These are phyloP conservation scores for Oreortyx pictus DNA, from an alignment of 2,797 vertebrate genomes.

Conservation along the genomic window DNA sequence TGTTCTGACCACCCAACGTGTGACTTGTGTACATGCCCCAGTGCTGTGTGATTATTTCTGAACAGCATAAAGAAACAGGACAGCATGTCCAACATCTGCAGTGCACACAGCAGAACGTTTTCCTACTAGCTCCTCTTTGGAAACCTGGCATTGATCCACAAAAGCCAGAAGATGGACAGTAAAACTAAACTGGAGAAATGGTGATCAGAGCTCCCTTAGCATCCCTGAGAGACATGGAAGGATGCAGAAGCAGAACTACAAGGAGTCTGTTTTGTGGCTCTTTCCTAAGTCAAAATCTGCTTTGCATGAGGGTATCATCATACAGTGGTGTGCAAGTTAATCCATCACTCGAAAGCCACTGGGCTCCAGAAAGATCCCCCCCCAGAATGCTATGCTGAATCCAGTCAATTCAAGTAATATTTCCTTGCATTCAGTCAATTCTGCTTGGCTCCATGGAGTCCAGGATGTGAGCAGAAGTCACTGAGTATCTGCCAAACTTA, in stretches of 20 bases:
- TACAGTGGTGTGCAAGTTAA: neutral
- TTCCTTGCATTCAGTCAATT: neutral
- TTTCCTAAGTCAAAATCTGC: neutral
- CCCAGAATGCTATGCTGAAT: neutral
- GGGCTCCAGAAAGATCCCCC: neutral
- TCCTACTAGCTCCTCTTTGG: fast-evolving
- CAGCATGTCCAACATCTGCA: neutral
- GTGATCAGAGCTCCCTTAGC: neutral
- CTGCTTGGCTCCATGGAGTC: fast-evolving
- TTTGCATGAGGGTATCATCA: neutral
- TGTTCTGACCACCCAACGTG: neutral
- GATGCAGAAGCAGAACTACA: neutral
- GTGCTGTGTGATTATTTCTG: neutral
- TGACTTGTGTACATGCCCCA: fast-evolving
- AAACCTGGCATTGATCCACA: neutral
- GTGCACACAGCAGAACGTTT: neutral
- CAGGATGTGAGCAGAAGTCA: neutral
- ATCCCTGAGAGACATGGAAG: neutral
- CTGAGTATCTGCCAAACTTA: neutral
- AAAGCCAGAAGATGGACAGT: neutral
- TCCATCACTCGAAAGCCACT: neutral
- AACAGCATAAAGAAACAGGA: neutral
- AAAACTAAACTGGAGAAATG: neutral
- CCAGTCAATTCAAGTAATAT: neutral
- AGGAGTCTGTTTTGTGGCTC: neutral